Evolutionary conservation across 2,797 vertebrate species (phyloP).

Genomic region (Leucoraja ocellata): DNA sequence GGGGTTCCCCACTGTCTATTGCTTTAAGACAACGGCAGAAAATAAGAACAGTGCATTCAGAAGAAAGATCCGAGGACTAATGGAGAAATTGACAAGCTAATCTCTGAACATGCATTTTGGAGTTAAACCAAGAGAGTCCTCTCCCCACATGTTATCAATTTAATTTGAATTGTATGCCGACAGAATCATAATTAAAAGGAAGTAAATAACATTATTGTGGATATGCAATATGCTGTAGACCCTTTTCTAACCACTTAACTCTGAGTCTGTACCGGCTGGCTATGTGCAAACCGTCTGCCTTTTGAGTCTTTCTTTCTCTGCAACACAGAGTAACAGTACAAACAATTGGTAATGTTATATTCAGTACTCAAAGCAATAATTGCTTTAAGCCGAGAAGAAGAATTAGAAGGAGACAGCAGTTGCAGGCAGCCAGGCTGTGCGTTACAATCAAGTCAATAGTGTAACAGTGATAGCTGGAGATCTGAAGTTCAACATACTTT

Average conservation of each 20-base stretch:
- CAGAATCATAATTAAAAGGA: not conserved
- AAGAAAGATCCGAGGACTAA: not conserved
- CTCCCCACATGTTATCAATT: not conserved
- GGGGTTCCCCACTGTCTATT: not conserved
- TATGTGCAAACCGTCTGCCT: not conserved
- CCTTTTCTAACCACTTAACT: not conserved
- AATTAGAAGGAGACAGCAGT: not conserved
- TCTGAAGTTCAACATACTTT: not conserved
- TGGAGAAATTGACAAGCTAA: not conserved
- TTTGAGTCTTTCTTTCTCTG: not conserved
- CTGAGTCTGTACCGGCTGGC: not conserved
- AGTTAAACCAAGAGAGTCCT: not conserved
- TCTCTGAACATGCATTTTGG: not conserved
- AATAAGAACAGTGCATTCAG: not conserved
- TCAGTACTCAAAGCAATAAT: not conserved
- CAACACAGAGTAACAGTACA: not conserved
- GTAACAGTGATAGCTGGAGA: not conserved
- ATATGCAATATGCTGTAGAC: not conserved
- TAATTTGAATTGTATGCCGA: not conserved
- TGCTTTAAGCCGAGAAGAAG: not conserved
- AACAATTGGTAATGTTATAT: not conserved
- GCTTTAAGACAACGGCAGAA: not conserved
- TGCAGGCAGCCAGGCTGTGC: slow-evolving; percentile 18
- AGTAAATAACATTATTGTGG: not conserved
- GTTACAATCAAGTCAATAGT: not conserved